Evolutionary conservation across 2,113 vertebrate species (phyloP).

Genomic region (Ptychochromis oligacanthus): DNA sequence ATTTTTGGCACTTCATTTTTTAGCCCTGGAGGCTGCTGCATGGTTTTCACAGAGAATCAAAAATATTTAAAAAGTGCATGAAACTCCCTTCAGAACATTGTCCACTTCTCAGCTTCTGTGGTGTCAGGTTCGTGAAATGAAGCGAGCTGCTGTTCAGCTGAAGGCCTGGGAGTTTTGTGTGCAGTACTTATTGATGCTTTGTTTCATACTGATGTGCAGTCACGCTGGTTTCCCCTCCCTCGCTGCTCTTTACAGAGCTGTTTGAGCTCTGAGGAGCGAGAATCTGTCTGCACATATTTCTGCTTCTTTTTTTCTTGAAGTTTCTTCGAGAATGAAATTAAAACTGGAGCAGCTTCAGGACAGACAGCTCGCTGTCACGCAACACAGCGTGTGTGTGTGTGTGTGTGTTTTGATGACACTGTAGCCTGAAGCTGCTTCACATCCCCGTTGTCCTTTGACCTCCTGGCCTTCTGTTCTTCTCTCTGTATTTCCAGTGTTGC

Average conservation of each 20-base stretch:
- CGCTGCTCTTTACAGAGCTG: background rate
- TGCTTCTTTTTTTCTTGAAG: background rate
- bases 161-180: background rate
- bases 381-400: fast-evolving
- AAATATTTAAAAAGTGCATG: background rate
- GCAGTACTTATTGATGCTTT: background rate
- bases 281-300: background rate
- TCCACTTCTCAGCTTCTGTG: background rate
- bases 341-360: background rate
- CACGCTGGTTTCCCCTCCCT: background rate
- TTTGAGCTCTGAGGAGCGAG: background rate
- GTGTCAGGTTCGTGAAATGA: background rate
- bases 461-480: background rate
- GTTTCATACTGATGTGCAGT: background rate
- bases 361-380: background rate
- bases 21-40: background rate
- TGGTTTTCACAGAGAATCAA: fast-evolving
- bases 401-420: background rate
- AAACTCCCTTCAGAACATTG: fast-evolving
- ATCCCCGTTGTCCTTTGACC: background rate
- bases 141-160: background rate
- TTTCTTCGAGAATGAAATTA: background rate
- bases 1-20: background rate
- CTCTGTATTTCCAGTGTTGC: background rate
- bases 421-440: background rate